Base-by-base conservation (phyloP, 2,888 invertebrate species). In the Heteropelma amictum region DNA sequence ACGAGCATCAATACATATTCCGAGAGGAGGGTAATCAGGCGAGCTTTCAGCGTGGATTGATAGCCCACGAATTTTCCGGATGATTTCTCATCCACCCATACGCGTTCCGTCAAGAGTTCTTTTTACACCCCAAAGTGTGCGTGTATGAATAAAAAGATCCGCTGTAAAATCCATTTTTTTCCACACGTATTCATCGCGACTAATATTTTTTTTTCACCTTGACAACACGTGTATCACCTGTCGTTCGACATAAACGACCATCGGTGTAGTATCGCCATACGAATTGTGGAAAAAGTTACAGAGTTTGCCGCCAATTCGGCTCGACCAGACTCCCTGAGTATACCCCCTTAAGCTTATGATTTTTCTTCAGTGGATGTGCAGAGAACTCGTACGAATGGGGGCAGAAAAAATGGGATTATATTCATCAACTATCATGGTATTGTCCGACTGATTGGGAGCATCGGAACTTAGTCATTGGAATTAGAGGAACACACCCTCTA, bases 1-100 rank as follows among this genome's bases (percentile, higher is more conserved):
- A 78, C 77, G 77, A 61, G 71, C 45, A 40, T 40, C 71, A 76
- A 77, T 79, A 78, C 49, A 70, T 74, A 78, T 77, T 76, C 65
- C 56, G 40, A 33, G 68, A n/a, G 30, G 19, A 56, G 53, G 60
- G 60, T 70, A 42, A 69, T 72, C 68, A 72, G 71, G 58, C 61
- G 68, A 65, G 60, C 54, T 73, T 61, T 38, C 64, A 38, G 47
- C 42, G 12, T 40, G 73, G 75, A 78, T 79, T 77, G 77, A 78
- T 71, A 64, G 30, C 49, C 26, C 54, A 63, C 65, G 70, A 23
- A 75, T 72, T 77, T 77, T 67, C 54, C 56, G 70, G 53, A 47
- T 70, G 65, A 76, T 72, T 70, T 77, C 64, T 70, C 28, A 38
- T 60, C 54, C 65, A n/a, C n/a, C n/a, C 58, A 71, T 49, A 35